Evolutionary conservation across 2,113 vertebrate species (phyloP), one percentile per base, ranked within the genome.

Genomic region (Morone saxatilis): DNA sequence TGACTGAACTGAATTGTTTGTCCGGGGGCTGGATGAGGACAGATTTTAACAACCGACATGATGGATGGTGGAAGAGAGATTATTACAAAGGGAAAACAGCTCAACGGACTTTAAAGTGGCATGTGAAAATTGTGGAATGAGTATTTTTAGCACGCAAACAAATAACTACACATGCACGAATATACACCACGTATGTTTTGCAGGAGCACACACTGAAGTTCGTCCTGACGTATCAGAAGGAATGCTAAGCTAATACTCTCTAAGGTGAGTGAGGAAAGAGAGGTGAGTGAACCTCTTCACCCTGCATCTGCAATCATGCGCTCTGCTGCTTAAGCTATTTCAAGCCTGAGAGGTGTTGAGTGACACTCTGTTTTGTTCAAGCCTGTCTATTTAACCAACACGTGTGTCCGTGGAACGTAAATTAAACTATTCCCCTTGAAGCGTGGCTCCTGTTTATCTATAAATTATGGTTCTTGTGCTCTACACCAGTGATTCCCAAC

Each of bases 11-110:
- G 47, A 78, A 80, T 66, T 82, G 78, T 89, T 84, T 75, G 79
- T 47, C 31, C 7, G n/a, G 36, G 31, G 63, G 71, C 59, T 53
- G 22, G 68, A 75, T 53, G 85, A 86, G 71, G 73, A 45, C 54
- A 74, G 62, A 83, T 78, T 88, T 86, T 78, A 76, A 88, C 77
- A 51, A 19, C 65, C 12, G 9, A 80, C 85, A 60, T 88, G 88
- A 91, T 84, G 62, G 82, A 91, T 81, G 80, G 69, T 45, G 76
- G 71, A 50, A 5, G 45, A 68, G 71, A 81, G 86, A 90, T 93
- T 90, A 91, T 78, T 53, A 51, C 84, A 81, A 79, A 69, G 70
- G 81, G 89, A 90, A 86, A 90, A 87, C 43, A 82, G 82, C 83
- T 91, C 85, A 88, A 84, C 73, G 9, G 84, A 84, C 82, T 80